Base-by-base conservation (phyloP, 2,888 invertebrate species). In the Macaria liturata region DNA sequence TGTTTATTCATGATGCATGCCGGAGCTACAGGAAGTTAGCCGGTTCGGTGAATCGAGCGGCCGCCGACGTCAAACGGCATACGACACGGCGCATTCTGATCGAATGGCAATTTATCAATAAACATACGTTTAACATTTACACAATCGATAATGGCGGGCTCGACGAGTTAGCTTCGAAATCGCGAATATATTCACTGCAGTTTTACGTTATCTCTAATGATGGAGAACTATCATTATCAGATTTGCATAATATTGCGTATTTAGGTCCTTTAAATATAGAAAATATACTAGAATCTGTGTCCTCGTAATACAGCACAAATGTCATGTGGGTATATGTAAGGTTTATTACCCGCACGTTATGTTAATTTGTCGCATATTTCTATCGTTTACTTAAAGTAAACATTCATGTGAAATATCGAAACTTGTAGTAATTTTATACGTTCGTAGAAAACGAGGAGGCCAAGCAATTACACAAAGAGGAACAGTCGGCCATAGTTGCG, bases 281-380 rank as follows among this genome's bases (percentile, higher is more conserved):
- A 69, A 69, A 68, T 78, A 68, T 78, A 77, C 69, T 77, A 74
- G 75, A 76, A 76, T 70, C 65, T 59, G 64, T 76, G 83, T 78
- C 84, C 86, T 86, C 76, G 82, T 74, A 77, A 75, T 75, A 70
- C 74, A 77, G 71, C 74, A 72, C 68, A 78, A 78, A 80, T 74
- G 73, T 69, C 76, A 87, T 88, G 81, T 79, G 86, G 86, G 88
- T 75, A 74, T 74, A 72, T 81, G 78, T 80, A 80, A 82, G 78
- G 78, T 76, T 81, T 83, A 82, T 83, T 78, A 81, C 88, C 88
- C 88, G 83, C 78, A 85, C 81, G 62, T 78, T 86, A 88, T 88
- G 87, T 64, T 76, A 87, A 88, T 86, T 74, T 69, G 70, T 74
- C 73, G 70, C 70, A 75, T 69, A 72, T 69, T 76, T 80, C 72